These are phyloP conservation scores for Cololabis saira DNA, from an alignment of 2,113 vertebrate genomes.

Conservation along the genomic window DNA sequence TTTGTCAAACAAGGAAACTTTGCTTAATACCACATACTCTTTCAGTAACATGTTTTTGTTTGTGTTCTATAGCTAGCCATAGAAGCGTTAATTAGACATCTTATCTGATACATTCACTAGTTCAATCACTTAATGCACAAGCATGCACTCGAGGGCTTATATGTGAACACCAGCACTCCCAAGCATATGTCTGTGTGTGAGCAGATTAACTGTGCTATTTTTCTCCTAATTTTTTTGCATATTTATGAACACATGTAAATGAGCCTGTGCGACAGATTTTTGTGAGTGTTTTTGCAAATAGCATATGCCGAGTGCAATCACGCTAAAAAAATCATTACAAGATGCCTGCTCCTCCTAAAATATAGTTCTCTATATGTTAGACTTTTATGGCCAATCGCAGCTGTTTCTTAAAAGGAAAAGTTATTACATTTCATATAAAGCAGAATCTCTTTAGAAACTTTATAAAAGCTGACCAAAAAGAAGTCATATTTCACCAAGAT, in stretches of 20 bases:
- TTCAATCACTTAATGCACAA: conserved; percentile 19
- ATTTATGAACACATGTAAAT: conserved; percentile 18
- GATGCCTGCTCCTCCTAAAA: conserved; percentile 42
- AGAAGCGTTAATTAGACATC: conserved; percentile 64
- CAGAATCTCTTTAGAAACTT: conserved; percentile 6
- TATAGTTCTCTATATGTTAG: conserved; percentile 50
- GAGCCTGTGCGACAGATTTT: conserved; percentile 31
- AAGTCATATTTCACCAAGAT: not conserved
- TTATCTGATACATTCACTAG: conserved; percentile 47
- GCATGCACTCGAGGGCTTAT: not conserved
- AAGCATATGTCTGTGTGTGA: conserved; percentile 1
- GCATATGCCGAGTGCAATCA: conserved; percentile 9
- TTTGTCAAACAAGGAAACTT: conserved; percentile 47
- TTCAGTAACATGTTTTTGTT: conserved; percentile 58
- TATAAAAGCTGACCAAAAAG: not conserved
- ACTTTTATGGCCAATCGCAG: conserved; percentile 44
- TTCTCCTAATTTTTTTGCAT: conserved; percentile 28
- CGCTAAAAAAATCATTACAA: conserved; percentile 53
- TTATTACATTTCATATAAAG: conserved; percentile 1
- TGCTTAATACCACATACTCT: conserved; percentile 44
- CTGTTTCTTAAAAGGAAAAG: conserved; percentile 20
- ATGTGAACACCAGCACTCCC: not conserved
- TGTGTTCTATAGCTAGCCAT: conserved; percentile 32
- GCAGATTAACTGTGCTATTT: conserved; percentile 5
- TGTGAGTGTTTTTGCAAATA: conserved; percentile 34